Evolutionary conservation across 2,888 invertebrate genomes (phyloP), one percentile per base, ranked within the genome.

Genomic region (Lithophane ornitopus): DNA sequence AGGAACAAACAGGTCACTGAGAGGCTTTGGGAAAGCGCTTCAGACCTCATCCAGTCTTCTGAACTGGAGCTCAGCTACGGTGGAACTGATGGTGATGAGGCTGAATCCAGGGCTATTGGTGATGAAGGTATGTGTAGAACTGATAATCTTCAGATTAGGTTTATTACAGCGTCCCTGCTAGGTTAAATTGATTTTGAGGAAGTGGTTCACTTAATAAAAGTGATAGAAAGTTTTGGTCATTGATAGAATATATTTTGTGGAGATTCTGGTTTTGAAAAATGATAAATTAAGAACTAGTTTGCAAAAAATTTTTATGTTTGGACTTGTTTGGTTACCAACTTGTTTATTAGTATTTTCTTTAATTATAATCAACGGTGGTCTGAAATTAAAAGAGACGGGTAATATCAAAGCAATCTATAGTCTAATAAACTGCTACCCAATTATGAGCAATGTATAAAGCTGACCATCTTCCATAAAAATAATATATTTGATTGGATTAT

Each of bases 1-100:
- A 94, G 95, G 80, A 94, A 89, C 76, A 91, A 91, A 65, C 93
- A 94, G 74, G 87, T 96, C 8, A 91, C 94, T 65, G 94, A 95
- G 3, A 93, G 92, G 68, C 89, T 96, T 9, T 95, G 95, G 95
- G 91, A 94, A 34, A 94, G 90, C 16, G 90, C 94, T 2, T 85
- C 92, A 0, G 93, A 94, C n/a, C 87, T 96, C 11, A 76, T 96
- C 9, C 90, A 94, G 71, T 93, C 92, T 76, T 90, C 94, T 59
- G 96, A 96, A 39, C 81, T 96, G 59, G 96, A 96, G 70, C 78
- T 96, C 2, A 95, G 93, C 85, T 95, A 94, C 73, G 91, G 89
- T 56, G 92, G 89, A 7, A 85, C 78, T 59, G 91, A 92, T 54
- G 94, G 92, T 11, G 94, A 93, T 14, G 94, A 94, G 19, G 90